Conservation (phyloP, 2,797 vertebrate species). For the Sebastes iracundus region DNA sequence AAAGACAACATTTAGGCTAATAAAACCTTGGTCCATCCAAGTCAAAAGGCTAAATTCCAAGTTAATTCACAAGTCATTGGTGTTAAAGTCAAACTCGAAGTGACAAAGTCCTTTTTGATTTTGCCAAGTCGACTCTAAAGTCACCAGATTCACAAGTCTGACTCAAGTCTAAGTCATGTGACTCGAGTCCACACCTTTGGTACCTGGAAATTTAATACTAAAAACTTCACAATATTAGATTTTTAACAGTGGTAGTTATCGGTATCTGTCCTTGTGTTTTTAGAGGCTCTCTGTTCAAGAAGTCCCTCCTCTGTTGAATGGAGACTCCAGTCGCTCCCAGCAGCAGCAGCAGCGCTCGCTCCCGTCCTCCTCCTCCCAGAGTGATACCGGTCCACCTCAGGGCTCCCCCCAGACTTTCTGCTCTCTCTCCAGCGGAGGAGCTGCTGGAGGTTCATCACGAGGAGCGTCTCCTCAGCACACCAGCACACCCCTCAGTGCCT, state of each 20-base stretch:
- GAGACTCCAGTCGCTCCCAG: constrained; percentile 81
- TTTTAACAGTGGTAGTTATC: not conserved
- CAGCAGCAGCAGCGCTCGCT: constrained; percentile 73
- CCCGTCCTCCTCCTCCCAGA: constrained; percentile 68
- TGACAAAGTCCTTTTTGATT: not conserved
- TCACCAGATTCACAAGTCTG: not conserved
- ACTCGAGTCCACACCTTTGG: not conserved
- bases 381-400: constrained; percentile 62
- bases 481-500: constrained; percentile 56
- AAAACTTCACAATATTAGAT: not conserved
- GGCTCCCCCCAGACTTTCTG: constrained; percentile 67
- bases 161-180: not conserved
- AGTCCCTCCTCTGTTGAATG: constrained; percentile 85
- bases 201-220: not conserved
- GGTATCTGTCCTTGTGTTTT: constrained; percentile 9
- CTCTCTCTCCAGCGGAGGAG: constrained; percentile 55
- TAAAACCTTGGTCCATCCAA: not conserved
- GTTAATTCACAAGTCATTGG: too few species aligned
- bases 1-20: too few species aligned
- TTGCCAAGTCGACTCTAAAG: not conserved
- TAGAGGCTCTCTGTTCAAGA: constrained; percentile 88
- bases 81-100: not conserved
- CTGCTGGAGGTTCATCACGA: constrained; percentile 51
- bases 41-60: not conserved
- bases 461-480: constrained; percentile 66